A percentile compares a stretch with the other conserved stretches of the same genome.
Conservation (phyloP, 2,888 invertebrate species). For the Xanthostigma xanthostigma region DNA sequence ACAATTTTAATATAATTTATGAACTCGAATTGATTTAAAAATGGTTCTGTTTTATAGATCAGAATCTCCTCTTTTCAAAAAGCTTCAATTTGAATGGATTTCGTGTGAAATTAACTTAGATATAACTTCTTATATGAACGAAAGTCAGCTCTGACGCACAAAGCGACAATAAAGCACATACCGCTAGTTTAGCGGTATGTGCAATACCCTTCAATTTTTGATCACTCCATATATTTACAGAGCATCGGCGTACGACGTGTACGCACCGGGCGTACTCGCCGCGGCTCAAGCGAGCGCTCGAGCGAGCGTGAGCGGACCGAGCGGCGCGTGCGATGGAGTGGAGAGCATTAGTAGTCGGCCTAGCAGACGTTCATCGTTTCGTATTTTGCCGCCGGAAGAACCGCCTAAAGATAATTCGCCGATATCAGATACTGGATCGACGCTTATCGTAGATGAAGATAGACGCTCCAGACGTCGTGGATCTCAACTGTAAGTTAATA, state of each 20-base stretch:
- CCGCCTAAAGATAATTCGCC: conserved; percentile 32
- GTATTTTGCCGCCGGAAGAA: conserved; percentile 39
- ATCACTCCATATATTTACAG: conserved; percentile 27
- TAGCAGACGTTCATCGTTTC: conserved; percentile 38
- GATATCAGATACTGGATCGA: conserved; percentile 38
- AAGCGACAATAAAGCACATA: too few species aligned
- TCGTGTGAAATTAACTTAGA: too few species aligned
- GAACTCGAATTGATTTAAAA: too few species aligned
- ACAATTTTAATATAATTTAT: too few species aligned
- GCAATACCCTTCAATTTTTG: too few species aligned
- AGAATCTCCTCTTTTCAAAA: too few species aligned
- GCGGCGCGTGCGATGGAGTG: conserved; percentile 8
- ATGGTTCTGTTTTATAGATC: too few species aligned
- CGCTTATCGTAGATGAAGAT: conserved; percentile 54
- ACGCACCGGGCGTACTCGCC: conserved; percentile 44
- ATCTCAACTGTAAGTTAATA: conserved; percentile 69
- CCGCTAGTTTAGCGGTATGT: too few species aligned
- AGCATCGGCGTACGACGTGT: conserved; percentile 75
- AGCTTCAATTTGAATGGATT: too few species aligned
- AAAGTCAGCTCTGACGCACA: too few species aligned
- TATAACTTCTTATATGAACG: too few species aligned
- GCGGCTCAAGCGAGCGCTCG: conserved; percentile 23
- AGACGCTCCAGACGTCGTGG: conserved; percentile 61
- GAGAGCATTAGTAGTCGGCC: conserved; percentile 6
- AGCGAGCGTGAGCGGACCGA: background rate